These are phyloP conservation scores for Turritopsis rubra DNA, from an alignment of 30 jellyfish, hydroid and myxozoan genomes.

Conservation along the genomic window DNA sequence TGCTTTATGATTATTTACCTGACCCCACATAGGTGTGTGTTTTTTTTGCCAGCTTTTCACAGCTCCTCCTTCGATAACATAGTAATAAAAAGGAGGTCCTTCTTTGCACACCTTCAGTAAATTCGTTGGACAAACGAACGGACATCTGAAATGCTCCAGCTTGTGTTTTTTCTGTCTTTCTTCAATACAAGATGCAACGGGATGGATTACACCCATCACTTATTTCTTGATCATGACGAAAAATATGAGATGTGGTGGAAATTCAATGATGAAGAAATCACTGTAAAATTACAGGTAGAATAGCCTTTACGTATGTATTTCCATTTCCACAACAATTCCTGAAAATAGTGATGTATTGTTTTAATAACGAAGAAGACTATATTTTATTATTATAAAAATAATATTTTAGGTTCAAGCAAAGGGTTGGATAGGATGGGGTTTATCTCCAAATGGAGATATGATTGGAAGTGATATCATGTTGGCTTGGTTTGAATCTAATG, in stretches of 20 bases:
- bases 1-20: not conserved
- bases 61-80: not conserved
- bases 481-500: not conserved
- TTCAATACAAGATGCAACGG: not conserved
- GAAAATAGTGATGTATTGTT: not conserved
- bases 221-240: not conserved
- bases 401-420: not conserved
- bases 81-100: not conserved
- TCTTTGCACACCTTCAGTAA: not conserved
- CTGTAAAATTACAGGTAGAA: not conserved
- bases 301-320: too few species aligned
- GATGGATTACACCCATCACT: not conserved
- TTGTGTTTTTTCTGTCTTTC: not conserved
- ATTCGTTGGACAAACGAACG: not conserved
- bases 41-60: not conserved
- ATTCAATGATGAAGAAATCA: not conserved
- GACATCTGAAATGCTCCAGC: not conserved
- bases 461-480: not conserved
- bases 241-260: not conserved
- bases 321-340: not conserved
- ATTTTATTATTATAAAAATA: too few species aligned
- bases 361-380: not conserved
- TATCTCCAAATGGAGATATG: not conserved
- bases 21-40: too few species aligned
- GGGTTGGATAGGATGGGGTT: not conserved